Evolutionary conservation across 2,888 invertebrate genomes (phyloP).

Genomic region (Thecocarcelia acutangulata): DNA sequence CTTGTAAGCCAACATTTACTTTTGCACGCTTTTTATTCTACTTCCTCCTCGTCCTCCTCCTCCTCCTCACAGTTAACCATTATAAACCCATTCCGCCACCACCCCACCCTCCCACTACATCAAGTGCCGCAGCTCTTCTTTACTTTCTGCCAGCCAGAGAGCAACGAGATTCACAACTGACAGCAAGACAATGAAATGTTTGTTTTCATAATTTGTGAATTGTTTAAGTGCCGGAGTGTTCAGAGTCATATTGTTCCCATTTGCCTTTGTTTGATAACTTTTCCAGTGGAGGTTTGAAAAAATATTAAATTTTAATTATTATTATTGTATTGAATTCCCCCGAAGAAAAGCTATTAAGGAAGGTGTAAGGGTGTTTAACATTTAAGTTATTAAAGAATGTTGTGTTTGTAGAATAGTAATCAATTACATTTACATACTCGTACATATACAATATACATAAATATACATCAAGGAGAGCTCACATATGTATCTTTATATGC

Average conservation of each 20-base stretch:
- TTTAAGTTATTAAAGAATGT: background rate
- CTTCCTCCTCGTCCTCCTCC: background rate
- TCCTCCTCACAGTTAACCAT: background rate
- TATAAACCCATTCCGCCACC: background rate
- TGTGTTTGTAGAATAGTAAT: background rate
- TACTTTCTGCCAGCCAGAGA: constrained; percentile 2
- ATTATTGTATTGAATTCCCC: background rate
- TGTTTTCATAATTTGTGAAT: constrained; percentile 60
- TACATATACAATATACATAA: no score
- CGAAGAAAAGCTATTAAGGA: background rate
- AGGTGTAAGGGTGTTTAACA: background rate
- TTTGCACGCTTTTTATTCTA: background rate
- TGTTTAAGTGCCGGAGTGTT: background rate
- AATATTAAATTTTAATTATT: constrained; percentile 20
- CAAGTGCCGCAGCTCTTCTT: background rate
- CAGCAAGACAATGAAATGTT: constrained; percentile 59
- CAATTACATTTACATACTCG: background rate
- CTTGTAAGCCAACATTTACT: constrained; percentile 2
- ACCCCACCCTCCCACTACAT: background rate
- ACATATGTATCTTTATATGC: no score
- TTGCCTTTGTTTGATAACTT: constrained; percentile 7
- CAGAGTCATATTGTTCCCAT: constrained; percentile 2
- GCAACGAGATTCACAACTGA: constrained; percentile 40
- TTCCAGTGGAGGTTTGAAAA: background rate
- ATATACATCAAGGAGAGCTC: no score